Percentiles rank a stretch among this genome's conserved stretches.
These are phyloP conservation scores for Limnephilus rhombicus DNA, from an alignment of 2,888 invertebrate genomes.

Conservation along the genomic window DNA sequence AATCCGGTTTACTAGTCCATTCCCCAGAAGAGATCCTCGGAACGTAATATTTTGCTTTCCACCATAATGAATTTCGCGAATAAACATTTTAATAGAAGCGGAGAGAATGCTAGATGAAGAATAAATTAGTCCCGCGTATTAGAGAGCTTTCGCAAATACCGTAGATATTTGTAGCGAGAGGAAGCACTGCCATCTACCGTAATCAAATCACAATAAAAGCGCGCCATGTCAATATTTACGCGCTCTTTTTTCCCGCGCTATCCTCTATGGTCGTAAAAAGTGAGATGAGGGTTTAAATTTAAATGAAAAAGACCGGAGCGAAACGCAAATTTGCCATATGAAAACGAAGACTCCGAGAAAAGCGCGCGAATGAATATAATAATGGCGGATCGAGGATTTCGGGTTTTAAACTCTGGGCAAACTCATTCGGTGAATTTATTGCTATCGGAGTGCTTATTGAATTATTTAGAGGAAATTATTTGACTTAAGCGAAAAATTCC, in stretches of 20 bases:
- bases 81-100: slow-evolving; percentile 53
- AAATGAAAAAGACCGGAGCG: slow-evolving; percentile 67
- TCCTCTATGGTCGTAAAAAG: slow-evolving; percentile 65
- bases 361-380: slow-evolving; percentile 63
- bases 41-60: slow-evolving; percentile 44
- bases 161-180: slow-evolving; percentile 57
- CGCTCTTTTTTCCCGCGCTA: slow-evolving; percentile 65
- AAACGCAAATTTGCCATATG: slow-evolving; percentile 66
- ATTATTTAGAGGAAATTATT: slow-evolving; percentile 63
- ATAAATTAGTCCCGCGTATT: slow-evolving; percentile 54
- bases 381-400: slow-evolving; percentile 66
- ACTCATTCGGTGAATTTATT: slow-evolving; percentile 65
- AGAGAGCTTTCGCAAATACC: slow-evolving; percentile 54
- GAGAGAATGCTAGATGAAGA: slow-evolving; percentile 41
- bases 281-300: slow-evolving; percentile 67
- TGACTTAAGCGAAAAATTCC: slow-evolving; percentile 45
- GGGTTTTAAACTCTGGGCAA: slow-evolving; percentile 64
- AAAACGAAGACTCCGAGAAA: slow-evolving; percentile 63
- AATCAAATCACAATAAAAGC: slow-evolving; percentile 67
- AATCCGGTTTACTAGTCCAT: slow-evolving; percentile 36
- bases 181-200: slow-evolving; percentile 62
- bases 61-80: slow-evolving; percentile 39
- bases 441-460: slow-evolving; percentile 65
- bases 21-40: slow-evolving; percentile 34
- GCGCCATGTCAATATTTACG: slow-evolving; percentile 67